Evolutionary conservation across 2,113 vertebrate species (phyloP), one percentile per base, ranked within the genome.

Genomic region (Pandion haliaetus): DNA sequence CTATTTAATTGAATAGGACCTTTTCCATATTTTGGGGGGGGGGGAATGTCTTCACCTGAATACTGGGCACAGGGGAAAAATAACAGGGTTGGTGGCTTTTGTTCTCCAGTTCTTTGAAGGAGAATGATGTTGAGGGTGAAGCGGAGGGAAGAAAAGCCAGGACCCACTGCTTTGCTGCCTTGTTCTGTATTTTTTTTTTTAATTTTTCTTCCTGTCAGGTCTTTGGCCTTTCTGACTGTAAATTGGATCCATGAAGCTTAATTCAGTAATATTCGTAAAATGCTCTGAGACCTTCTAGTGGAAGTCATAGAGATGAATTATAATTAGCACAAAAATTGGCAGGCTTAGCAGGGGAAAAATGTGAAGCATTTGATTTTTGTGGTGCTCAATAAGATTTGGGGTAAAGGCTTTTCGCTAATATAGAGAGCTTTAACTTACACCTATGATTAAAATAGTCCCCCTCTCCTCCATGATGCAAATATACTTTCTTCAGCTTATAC

Each of bases 261-360:
- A 83, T 66, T 72, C 85, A 47, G 82, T 6, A 58, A 74, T 86
- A 32, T 47, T 83, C 79, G 83, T 63, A 70, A 47, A 55, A 87
- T 52, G 70, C 89, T 94, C 78, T 5, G 57, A 94, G 96, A 81
- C 88, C 92, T 93, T 78, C 85, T 12, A 32, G 59, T n/a, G 73
- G 69, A 88, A 88, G 88, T 93, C 83, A 52, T 25, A 34, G 90
- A 86, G 91, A 72, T 57, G 80, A n/a, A 74, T 94, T 96, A 96
- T 94, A 95, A 91, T 95, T 86, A 96, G 85, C 93, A 90, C 88
- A 92, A 65, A 50, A 94, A 82, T 59, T 92, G 94, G 92, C 96
- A 97, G 82, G 32, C 90, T 18, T 59, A 73, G 76, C 82, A 58
- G 72, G 44, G 76, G 52, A 14, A 34, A 13, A 65, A 91, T 67